Conservation (phyloP, 2,797 vertebrate species). For the Aldrovandia affinis region DNA sequence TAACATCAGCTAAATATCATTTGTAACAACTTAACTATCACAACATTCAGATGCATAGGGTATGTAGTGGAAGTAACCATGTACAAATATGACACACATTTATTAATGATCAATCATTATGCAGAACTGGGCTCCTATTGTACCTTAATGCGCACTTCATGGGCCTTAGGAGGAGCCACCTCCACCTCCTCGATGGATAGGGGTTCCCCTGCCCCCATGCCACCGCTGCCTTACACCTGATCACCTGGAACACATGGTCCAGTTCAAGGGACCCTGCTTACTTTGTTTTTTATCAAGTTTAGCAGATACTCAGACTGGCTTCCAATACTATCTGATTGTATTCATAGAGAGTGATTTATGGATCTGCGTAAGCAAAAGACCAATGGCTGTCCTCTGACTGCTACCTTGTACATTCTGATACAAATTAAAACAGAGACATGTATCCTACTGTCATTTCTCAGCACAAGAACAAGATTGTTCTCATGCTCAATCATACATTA, state of each 20-base stretch:
- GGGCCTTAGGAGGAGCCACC: conserved; percentile 88
- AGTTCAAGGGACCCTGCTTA: background rate
- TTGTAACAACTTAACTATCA: too few species aligned
- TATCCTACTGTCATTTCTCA: background rate
- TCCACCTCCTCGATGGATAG: conserved; percentile 91
- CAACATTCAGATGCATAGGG: too few species aligned
- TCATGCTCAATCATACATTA: too few species aligned
- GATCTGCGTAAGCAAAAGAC: background rate
- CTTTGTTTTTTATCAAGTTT: background rate
- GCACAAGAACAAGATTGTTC: background rate
- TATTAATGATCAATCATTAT: background rate
- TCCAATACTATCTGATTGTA: background rate
- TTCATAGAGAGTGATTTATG: background rate
- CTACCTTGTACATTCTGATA: background rate
- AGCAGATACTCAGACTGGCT: background rate
- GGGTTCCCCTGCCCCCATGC: conserved; percentile 92
- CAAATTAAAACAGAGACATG: background rate
- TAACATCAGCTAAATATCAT: too few species aligned
- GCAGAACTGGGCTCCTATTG: background rate
- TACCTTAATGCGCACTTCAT: conserved; percentile 98
- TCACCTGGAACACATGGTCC: conserved; percentile 75
- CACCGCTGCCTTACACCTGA: conserved; percentile 93
- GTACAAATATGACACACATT: too few species aligned
- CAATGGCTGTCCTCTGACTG: background rate
- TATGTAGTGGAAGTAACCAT: too few species aligned